A percentile compares a stretch with the other conserved stretches of the same genome.
Conservation (phyloP, 2,888 invertebrate genomes). For the Lepidochitona cinerea region DNA sequence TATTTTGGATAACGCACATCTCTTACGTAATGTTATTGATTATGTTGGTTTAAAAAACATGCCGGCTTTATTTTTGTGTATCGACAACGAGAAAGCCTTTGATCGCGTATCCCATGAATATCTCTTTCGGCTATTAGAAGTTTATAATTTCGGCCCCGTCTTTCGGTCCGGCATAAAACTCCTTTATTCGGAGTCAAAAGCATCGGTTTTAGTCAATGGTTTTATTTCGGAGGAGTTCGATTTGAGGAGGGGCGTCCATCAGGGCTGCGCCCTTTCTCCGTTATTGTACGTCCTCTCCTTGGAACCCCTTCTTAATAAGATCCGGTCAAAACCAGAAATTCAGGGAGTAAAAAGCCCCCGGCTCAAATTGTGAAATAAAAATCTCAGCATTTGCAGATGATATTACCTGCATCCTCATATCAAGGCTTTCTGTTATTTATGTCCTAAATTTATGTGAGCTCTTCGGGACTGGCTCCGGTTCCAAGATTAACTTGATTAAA, state of each 20-base stretch:
- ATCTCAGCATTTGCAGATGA: conserved; percentile 19
- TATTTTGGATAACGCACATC: conserved; percentile 37
- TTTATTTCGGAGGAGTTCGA: background rate
- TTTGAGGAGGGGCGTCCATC: background rate
- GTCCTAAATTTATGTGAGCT: background rate
- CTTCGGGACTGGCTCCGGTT: background rate
- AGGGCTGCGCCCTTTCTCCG: background rate
- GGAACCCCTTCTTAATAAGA: background rate
- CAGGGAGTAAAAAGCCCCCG: conserved; percentile 20
- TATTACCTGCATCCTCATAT: conserved; percentile 1
- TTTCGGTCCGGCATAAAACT: conserved; percentile 35
- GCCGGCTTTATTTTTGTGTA: conserved; percentile 28
- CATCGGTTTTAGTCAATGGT: conserved; percentile 3
- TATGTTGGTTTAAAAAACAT: conserved; percentile 32
- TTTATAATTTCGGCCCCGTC: conserved; percentile 32
- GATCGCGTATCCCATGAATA: conserved; percentile 31
- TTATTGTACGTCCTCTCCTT: background rate
- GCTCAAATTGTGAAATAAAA: background rate
- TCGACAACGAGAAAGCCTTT: conserved; percentile 46
- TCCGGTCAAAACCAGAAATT: conserved; percentile 5
- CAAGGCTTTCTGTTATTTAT: background rate
- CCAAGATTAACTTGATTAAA: background rate
- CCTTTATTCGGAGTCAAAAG: conserved; percentile 20
- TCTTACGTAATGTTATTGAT: conserved; percentile 32
- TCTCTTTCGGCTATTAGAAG: conserved; percentile 29